Evolutionary conservation across 2,888 invertebrate genomes (phyloP), one percentile per base, ranked within the genome.

Genomic region (Ditylenchus weischeri): DNA sequence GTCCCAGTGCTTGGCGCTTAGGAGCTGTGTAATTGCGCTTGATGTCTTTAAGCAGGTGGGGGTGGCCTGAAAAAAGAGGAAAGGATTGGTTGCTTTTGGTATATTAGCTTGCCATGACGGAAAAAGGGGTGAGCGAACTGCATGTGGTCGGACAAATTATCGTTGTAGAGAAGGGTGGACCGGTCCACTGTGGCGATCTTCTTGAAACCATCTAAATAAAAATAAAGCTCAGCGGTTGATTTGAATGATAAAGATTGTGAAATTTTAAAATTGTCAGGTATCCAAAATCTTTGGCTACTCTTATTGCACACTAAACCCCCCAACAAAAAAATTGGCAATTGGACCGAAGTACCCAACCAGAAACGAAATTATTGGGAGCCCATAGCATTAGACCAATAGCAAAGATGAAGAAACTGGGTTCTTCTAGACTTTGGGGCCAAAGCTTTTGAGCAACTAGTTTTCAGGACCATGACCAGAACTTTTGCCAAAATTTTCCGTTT

Each of bases 71-170:
- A 83, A 91, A 6, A 50, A 19, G 21, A 50, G 2, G 6, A 19
- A 50, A 4, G 50, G 29, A 29, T 29, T 29, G 29, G 29, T 29
- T 29, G 29, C 3, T 59, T 59, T 59, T 29, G 15, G 29, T 2
- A 13, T 19, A 35, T 35, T 11, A 19, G 21, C 59, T 29, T 19
- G 29, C 59, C 59, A 19, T 59, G 36, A 3, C 36, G 15, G 80
- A 98, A 98, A 84, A 89, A 92, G 18, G 90, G 90, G 86, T 96
- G 95, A 29, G 90, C 90, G 86, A 96, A 98, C 85, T 95, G 93
- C 85, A 94, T 90, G 66, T 79, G 77, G 66, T 79, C 79, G 23
- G 64, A 54, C 21, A 57, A 36, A 21, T 59, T 54, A 6, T 47
- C 43, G 23, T 38, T 47, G 54, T 54, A 54, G 29, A 29, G 29